Evolutionary conservation across 2,113 vertebrate species (phyloP).

Genomic region (Syngnathus typhle): DNA sequence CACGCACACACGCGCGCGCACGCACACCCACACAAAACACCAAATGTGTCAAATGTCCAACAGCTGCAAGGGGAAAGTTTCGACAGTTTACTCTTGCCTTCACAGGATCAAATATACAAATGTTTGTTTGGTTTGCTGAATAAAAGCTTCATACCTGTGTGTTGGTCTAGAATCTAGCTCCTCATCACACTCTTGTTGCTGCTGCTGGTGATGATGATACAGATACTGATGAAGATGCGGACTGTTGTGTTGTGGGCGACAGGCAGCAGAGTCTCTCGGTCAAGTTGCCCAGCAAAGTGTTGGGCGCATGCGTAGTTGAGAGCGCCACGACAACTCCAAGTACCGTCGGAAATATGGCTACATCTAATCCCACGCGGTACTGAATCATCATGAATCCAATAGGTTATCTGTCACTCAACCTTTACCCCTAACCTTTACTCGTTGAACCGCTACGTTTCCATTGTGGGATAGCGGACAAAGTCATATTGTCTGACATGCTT

Average conservation of each 20-base stretch:
- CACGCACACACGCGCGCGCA: background rate
- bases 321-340: conserved; percentile 14
- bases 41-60: background rate
- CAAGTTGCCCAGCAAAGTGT: conserved; percentile 48
- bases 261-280: conserved; percentile 33
- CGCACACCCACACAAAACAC: background rate
- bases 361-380: background rate
- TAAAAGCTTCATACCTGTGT: conserved; percentile 49
- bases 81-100: background rate
- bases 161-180: conserved; percentile 47
- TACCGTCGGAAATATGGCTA: background rate
- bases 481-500: background rate
- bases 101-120: background rate
- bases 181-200: conserved; percentile 50
- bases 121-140: background rate
- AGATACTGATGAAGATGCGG: conserved; percentile 34
- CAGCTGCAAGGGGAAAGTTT: background rate
- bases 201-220: conserved; percentile 24
- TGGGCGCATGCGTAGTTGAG: conserved; percentile 43
- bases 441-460: background rate
- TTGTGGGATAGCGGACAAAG: background rate
- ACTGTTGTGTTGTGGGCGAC: conserved; percentile 53
- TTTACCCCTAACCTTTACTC: background rate
- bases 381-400: background rate
- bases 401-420: background rate